Evolutionary conservation across 2,888 invertebrate genomes (phyloP).

Genomic region (Macaria notata): DNA sequence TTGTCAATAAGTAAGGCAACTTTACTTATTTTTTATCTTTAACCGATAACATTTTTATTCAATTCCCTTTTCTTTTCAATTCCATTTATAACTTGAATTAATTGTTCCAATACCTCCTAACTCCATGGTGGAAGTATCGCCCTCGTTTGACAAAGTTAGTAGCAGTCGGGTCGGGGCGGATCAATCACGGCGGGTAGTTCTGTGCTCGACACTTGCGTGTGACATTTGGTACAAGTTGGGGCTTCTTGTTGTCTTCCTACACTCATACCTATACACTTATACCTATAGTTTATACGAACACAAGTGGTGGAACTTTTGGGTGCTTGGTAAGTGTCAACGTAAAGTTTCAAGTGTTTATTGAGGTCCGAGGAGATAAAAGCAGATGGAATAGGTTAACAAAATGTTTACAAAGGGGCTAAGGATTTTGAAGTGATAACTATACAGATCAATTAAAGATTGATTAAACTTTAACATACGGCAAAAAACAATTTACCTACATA

Average conservation of each 20-base stretch:
- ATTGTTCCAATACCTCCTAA: too few relatives aligned
- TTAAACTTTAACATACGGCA: too few relatives aligned
- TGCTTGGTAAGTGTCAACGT: slow-evolving; percentile 7
- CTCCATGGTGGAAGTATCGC: too few relatives aligned
- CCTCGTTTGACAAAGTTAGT: slow-evolving; percentile 15
- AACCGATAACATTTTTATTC: too few relatives aligned
- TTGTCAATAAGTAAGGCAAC: too few relatives aligned
- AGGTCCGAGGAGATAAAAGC: background rate
- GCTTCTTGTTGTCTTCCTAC: slow-evolving; percentile 38
- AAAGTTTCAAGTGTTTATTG: background rate
- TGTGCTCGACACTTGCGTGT: slow-evolving; percentile 44
- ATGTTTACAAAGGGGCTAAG: too few relatives aligned
- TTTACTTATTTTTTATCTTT: too few relatives aligned
- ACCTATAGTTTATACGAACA: slow-evolving; percentile 4
- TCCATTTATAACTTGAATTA: too few relatives aligned
- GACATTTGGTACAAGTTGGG: slow-evolving; percentile 42
- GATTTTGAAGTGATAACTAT: too few relatives aligned
- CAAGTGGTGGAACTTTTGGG: slow-evolving; percentile 19
- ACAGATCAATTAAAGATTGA: too few relatives aligned
- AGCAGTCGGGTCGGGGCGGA: slow-evolving; percentile 22
- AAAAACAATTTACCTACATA: too few relatives aligned
- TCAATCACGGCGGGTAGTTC: slow-evolving; percentile 38
- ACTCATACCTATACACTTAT: slow-evolving; percentile 22
- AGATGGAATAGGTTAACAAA: background rate
- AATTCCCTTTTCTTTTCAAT: too few relatives aligned